Evolutionary conservation across 2,888 invertebrate species (phyloP), one percentile per base, ranked within the genome.

Genomic region (Agrotis exclamationis): DNA sequence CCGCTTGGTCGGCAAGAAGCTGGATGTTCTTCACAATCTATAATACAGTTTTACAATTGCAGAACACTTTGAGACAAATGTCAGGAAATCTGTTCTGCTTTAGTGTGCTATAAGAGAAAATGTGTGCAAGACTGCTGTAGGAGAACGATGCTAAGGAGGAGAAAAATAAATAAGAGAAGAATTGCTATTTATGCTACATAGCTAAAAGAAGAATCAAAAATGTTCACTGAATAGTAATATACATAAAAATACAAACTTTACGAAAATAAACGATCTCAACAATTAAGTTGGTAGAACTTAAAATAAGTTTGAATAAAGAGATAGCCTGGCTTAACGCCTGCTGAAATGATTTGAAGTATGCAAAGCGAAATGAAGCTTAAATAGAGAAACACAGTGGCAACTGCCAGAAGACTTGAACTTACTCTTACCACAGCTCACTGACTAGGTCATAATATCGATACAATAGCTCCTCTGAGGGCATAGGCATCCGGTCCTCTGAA

Each of bases 401-500:
- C 1, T 60, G 84, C 85, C 33, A 64, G 84, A 85, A 79, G 84
- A 84, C 81, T 62, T 53, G 60, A 54, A 57, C 67, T 44, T 54
- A 66, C 59, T 90, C 94, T 95, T 95, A 95, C 95, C 94, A 94
- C 84, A 94, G 83, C 69, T 92, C 92, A 87, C 90, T 89, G 73
- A 95, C 84, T 82, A 95, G 87, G 90, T 95, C 94, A 88, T 90
- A 93, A 92, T 94, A 95, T 74, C 92, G 89, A 86, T 92, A 89
- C 77, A 89, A 79, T 65, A 95, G 89, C 74, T 95, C 91, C 68
- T 87, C 85, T 18, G 94, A 93, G 24, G 95, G 94, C 74, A 89
- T 85, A 24, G 95, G 95, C 86, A 91, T 90, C 48, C 93, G 93
- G 53, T 87, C 87, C 70, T 90, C 89, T 78, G 89, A 80, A 74